phyloP scores from a whole-genome alignment of 2,113 vertebrate genomes.

The Macquaria ambigua region DNA sequence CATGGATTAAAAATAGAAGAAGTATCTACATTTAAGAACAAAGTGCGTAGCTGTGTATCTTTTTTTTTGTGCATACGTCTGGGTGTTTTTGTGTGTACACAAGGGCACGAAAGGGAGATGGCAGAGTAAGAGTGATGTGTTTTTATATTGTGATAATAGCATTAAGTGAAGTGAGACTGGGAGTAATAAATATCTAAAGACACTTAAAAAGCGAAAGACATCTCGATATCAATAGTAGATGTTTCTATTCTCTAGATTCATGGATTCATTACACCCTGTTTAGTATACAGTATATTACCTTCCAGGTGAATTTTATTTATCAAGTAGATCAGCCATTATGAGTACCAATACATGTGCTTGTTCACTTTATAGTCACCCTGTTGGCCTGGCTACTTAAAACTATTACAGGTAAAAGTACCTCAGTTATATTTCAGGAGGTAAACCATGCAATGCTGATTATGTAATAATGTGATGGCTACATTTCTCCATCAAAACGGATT shows the following conservation, averaged over 20 bases:
- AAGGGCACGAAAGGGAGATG: constrained; percentile 2
- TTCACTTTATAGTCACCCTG: background rate
- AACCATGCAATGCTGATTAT: background rate
- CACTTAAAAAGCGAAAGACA: constrained; percentile 13
- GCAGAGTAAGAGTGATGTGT: constrained; percentile 3
- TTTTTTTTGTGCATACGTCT: background rate
- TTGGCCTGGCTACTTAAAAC: background rate
- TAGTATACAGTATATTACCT: constrained; percentile 4
- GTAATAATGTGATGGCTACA: background rate
- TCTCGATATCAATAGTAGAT: background rate
- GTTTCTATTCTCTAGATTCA: constrained; percentile 7
- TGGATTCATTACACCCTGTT: background rate
- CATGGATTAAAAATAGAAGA: too few species aligned
- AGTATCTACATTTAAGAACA: too few species aligned
- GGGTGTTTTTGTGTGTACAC: background rate
- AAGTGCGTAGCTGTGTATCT: too few species aligned
- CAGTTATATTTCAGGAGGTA: background rate
- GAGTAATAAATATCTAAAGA: constrained; percentile 21
- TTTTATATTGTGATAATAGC: constrained; percentile 13
- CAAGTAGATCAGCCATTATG: background rate
- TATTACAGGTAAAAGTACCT: background rate
- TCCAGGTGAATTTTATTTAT: background rate
- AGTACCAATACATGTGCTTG: background rate
- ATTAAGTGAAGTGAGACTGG: background rate
- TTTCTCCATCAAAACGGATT: background rate